Evolutionary conservation across 2,888 invertebrate genomes (phyloP).

Genomic region (Lycocerus yunnanus): DNA sequence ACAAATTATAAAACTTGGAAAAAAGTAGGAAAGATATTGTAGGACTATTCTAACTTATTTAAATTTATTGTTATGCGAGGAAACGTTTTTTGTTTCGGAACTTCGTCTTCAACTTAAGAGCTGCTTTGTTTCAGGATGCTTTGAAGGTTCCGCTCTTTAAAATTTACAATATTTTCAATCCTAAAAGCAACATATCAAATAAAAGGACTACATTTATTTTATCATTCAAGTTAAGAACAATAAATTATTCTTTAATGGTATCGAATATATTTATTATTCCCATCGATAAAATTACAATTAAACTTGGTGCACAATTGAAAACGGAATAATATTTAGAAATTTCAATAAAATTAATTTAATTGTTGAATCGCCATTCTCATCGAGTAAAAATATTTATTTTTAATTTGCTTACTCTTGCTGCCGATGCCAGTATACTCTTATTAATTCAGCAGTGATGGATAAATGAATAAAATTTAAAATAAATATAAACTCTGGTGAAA

Average conservation of each 20-base stretch:
- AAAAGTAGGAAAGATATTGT: constrained; percentile 25
- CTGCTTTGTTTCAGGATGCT: constrained; percentile 2
- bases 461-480: not conserved
- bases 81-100: constrained; percentile 29
- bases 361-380: not conserved
- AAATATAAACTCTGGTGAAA: not conserved
- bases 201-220: not conserved
- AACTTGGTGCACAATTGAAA: not conserved
- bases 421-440: not conserved
- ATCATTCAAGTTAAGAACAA: not conserved
- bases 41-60: constrained; percentile 34
- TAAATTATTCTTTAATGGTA: not conserved
- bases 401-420: not conserved
- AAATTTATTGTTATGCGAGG: constrained; percentile 35
- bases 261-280: not conserved
- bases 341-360: not conserved
- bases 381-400: not conserved
- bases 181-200: not conserved
- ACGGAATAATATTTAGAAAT: not conserved
- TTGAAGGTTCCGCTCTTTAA: constrained; percentile 1
- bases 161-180: constrained; percentile 3
- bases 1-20: constrained; percentile 34
- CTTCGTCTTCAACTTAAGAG: constrained; percentile 14
- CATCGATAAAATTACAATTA: not conserved
- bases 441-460: not conserved